Conservation (phyloP, 2,797 vertebrate species). For the Myiothlypis coronata region DNA sequence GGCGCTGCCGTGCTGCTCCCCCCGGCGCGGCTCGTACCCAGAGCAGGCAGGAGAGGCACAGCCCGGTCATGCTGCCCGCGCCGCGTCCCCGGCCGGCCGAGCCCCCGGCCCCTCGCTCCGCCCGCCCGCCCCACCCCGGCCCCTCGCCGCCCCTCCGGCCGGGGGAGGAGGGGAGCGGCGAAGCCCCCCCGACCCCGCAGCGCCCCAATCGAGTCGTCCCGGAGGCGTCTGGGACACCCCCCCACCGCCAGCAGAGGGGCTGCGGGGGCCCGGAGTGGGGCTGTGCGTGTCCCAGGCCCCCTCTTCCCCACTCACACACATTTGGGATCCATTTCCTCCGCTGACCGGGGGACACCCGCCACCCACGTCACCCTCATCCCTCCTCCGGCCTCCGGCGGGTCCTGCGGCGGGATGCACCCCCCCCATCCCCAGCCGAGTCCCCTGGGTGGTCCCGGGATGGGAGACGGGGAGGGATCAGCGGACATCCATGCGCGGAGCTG, state of each 20-base stretch:
- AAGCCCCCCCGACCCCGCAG: not conserved
- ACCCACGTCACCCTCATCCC: not conserved
- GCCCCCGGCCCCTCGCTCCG: not conserved
- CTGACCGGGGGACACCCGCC: not conserved
- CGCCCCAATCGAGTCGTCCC: not conserved
- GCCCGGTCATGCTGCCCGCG: conserved; percentile 79
- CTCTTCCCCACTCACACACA: not conserved
- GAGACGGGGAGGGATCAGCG: not conserved
- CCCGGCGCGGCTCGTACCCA: conserved; percentile 79
- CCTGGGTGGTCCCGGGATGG: conserved; percentile 42
- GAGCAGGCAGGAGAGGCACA: conserved; percentile 95
- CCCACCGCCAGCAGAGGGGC: not conserved
- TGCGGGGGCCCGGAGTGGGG: not conserved
- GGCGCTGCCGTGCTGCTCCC: not conserved
- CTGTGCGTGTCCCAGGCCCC: not conserved
- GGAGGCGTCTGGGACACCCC: not conserved
- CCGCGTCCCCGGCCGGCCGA: not conserved
- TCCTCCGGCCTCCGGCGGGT: not conserved
- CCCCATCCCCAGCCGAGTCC: not conserved
- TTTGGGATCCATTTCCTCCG: conserved; percentile 37
- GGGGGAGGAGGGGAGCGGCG: not conserved
- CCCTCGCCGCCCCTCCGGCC: not conserved
- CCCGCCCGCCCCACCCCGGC: not conserved
- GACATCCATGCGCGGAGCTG: not conserved
- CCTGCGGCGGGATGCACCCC: not conserved